Evolutionary conservation across 2,797 vertebrate species (phyloP).

Genomic region (Paguma larvata): DNA sequence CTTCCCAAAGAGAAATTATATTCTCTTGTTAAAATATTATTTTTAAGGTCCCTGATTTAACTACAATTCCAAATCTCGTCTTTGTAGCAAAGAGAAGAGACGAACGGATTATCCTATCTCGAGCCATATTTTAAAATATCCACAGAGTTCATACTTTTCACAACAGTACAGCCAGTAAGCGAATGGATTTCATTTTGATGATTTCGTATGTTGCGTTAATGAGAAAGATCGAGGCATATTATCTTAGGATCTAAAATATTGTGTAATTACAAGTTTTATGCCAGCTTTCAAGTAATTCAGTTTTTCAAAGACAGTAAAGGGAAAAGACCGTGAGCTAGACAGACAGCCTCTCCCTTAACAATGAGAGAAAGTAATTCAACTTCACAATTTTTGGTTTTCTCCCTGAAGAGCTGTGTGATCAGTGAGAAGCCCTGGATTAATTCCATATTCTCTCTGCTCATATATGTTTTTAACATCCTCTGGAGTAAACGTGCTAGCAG

Average conservation of each 20-base stretch:
- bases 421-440: conserved; percentile 52
- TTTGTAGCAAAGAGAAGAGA: conserved; percentile 65
- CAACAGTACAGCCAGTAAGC: conserved; percentile 85
- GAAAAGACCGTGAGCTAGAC: conserved; percentile 41
- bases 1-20: conserved; percentile 46
- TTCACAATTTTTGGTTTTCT: conserved; percentile 36
- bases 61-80: conserved; percentile 51
- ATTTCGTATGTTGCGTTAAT: conserved; percentile 88
- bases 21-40: background rate
- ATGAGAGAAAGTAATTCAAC: conserved; percentile 24
- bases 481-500: conserved; percentile 28
- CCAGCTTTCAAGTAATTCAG: conserved; percentile 75
- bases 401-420: background rate
- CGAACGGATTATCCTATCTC: conserved; percentile 71
- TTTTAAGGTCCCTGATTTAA: conserved; percentile 62
- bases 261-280: conserved; percentile 71
- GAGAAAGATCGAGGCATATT: conserved; percentile 87
- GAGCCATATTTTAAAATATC: conserved; percentile 80
- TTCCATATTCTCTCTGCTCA: conserved; percentile 59
- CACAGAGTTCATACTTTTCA: conserved; percentile 87
- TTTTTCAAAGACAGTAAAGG: background rate
- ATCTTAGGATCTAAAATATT: conserved; percentile 83
- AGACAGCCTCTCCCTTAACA: background rate
- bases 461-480: conserved; percentile 71
- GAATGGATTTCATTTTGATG: conserved; percentile 89